phyloP scores from a whole-genome alignment of 2,797 vertebrate species.

The Podarcis lilfordi region DNA sequence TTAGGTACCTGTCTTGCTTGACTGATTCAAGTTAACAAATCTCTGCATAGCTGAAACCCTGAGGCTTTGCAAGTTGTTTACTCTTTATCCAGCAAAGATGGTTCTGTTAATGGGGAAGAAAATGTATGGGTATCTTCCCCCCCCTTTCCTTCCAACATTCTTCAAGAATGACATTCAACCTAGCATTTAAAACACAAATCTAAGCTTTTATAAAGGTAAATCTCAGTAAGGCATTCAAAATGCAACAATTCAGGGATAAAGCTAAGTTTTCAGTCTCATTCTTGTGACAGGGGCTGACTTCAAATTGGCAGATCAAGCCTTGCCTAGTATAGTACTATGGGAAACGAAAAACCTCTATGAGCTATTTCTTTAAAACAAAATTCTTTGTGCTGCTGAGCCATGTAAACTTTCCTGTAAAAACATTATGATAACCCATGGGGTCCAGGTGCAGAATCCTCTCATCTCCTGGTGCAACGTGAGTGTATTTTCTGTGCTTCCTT shows the following conservation, averaged over 20 bases:
- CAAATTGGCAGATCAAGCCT: background rate
- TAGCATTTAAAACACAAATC: background rate
- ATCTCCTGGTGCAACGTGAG: background rate
- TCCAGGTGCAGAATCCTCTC: background rate
- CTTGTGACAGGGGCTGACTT: background rate
- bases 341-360: background rate
- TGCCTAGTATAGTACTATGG: background rate
- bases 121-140: background rate
- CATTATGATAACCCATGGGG: background rate
- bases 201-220: background rate
- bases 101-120: background rate
- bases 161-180: background rate
- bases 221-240: background rate
- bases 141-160: background rate
- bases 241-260: background rate
- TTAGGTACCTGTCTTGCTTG: constrained; percentile 1
- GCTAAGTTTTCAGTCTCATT: background rate
- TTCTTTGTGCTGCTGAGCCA: background rate
- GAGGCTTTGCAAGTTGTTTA: background rate
- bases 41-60: background rate
- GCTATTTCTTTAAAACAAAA: constrained; percentile 21
- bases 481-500: background rate
- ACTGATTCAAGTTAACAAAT: background rate
- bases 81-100: background rate
- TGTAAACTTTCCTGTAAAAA: background rate